Base-by-base conservation (phyloP, 2,797 vertebrate species). In the Enteromius afrohamiltoni region DNA sequence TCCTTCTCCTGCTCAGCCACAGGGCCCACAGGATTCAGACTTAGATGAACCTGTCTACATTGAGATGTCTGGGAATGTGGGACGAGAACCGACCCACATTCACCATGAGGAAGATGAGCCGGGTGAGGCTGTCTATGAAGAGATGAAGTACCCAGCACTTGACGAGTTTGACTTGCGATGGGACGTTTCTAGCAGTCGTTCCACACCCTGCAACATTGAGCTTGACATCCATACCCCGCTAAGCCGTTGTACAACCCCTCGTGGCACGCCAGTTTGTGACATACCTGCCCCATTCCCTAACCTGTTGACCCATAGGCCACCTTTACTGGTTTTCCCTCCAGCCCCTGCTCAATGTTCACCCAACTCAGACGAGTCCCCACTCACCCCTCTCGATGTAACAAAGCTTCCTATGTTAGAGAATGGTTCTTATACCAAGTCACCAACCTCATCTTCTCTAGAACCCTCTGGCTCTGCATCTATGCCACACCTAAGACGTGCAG, bases 211-310 rank as follows among this genome's bases (percentile, higher is more conserved):
- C 87, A 96, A 96, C 89, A 95, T 97, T 90, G 98, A 99, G 90
- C 92, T 95, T 42, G 98, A 99, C 91, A 75, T 83, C 69, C 60
- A 87, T 4, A 29, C 83, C 47, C 93, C 95, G 79, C 93, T 96
- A 87, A 97, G 94, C 91, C 92, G 95, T 91, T 94, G 96, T 94
- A 96, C 96, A 67, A 96, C 97, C 42, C 96, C 97, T 37, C 96
- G 97, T 85, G 97, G 97, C 89, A 94, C 96, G 92, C 93, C 93
- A 29, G 94, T 98, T 77, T 99, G 97, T 90, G 98, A 98, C 88
- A 99, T 99, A 89, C 98, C 98, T 34, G 96, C 98, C 0, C 98
- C 98, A 47, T 99, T 99, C 88, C 98, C 98, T 88, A 99, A 99
- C 92, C 91, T 99, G 85, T 96, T 99, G 58, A 96, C 96, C 29